Evolutionary conservation across 2,113 vertebrate genomes (phyloP).

Genomic region (Cinclus mexicanus): DNA sequence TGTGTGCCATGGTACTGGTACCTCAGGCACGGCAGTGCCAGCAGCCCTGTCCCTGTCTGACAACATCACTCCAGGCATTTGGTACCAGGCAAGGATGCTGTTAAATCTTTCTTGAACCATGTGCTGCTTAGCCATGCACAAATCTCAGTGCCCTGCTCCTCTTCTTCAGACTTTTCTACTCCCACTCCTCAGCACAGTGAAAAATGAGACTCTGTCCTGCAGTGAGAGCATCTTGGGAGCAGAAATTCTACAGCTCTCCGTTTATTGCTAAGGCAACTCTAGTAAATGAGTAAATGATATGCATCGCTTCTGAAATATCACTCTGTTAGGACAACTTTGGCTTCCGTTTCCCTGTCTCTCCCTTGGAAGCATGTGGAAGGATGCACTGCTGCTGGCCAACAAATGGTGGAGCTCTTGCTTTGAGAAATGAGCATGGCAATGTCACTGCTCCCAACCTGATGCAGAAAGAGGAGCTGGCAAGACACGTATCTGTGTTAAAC

Average conservation of each 20-base stretch:
- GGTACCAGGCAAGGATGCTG: not conserved
- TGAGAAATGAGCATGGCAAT: constrained; percentile 15
- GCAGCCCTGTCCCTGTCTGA: not conserved
- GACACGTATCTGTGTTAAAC: not conserved
- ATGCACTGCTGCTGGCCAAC: constrained; percentile 35
- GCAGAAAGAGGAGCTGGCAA: not conserved
- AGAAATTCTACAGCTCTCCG: not conserved
- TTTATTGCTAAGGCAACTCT: not conserved
- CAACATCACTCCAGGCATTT: rapidly evolving
- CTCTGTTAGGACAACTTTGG: rapidly evolving
- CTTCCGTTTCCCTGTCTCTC: rapidly evolving
- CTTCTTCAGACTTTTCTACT: not conserved
- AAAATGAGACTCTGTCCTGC: not conserved
- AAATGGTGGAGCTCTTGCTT: constrained; percentile 75
- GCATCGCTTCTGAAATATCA: rapidly evolving
- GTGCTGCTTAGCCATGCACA: not conserved
- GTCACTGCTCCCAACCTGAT: rapidly evolving
- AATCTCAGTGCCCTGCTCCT: rapidly evolving
- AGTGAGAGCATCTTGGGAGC: rapidly evolving
- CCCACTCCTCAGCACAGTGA: not conserved
- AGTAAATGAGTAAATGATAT: rapidly evolving
- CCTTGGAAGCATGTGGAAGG: rapidly evolving
- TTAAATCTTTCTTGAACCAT: not conserved
- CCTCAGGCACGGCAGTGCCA: rapidly evolving
- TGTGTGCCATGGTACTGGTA: rapidly evolving